Evolutionary conservation across 2,113 vertebrate species (phyloP).

Genomic region (Bujurquina vittata): DNA sequence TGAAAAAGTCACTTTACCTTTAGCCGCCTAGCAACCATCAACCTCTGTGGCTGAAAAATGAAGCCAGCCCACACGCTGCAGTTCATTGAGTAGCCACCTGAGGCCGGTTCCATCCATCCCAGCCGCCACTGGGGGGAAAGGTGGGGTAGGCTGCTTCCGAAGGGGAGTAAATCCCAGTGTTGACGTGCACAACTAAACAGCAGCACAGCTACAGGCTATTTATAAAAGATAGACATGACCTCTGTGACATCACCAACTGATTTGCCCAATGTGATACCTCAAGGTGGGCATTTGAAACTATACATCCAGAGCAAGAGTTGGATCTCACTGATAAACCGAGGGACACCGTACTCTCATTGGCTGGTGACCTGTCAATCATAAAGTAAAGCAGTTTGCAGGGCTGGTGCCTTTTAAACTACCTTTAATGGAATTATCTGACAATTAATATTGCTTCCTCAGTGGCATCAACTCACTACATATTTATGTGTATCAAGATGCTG

Average conservation of each 20-base stretch:
- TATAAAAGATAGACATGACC: not conserved
- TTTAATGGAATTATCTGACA: too few species aligned
- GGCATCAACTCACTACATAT: too few species aligned
- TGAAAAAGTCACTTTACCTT: conserved; percentile 5
- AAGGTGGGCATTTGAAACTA: not conserved
- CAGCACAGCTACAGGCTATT: not conserved
- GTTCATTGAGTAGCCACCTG: not conserved
- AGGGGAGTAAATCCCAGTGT: not conserved
- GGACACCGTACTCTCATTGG: not conserved
- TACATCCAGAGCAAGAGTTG: not conserved
- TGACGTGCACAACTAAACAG: not conserved
- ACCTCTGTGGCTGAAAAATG: not conserved
- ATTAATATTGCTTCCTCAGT: too few species aligned
- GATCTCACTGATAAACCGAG: not conserved
- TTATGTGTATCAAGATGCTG: too few species aligned
- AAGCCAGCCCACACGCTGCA: not conserved
- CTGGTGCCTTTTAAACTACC: too few species aligned
- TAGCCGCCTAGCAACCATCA: not conserved
- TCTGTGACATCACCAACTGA: not conserved
- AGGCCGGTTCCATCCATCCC: not conserved
- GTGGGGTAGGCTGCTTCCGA: not conserved
- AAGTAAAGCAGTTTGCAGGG: not conserved
- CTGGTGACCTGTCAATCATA: not conserved
- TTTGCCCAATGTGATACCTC: not conserved
- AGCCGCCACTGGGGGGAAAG: too few species aligned